A percentile compares a stretch with the other conserved stretches of the same genome.
Conservation (phyloP, 2,113 vertebrate genomes). For the Nettapus auritus region DNA sequence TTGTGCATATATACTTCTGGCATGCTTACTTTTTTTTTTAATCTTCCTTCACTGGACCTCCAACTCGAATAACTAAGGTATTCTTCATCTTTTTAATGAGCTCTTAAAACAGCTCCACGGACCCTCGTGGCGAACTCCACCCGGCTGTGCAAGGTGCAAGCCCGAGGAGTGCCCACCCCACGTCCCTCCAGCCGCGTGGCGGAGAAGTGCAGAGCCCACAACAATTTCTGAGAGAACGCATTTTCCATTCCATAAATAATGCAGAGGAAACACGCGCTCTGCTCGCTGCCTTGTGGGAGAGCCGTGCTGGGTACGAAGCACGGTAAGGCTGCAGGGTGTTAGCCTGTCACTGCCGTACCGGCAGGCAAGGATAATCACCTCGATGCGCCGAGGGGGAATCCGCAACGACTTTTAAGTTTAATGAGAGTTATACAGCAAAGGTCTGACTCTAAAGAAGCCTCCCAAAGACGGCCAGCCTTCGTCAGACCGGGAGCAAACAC, state of each 20-base stretch:
- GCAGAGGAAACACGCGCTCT: conserved; percentile 40
- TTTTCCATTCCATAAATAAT: conserved; percentile 67
- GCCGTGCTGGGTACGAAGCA: neutral
- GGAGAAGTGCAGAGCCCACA: conserved; percentile 31
- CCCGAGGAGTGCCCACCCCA: neutral
- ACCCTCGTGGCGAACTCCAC: neutral
- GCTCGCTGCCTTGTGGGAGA: conserved; percentile 43
- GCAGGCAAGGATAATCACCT: conserved; percentile 57
- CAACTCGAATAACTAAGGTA: neutral
- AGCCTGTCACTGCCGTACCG: conserved; percentile 28
- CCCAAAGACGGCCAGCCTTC: neutral
- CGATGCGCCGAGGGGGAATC: neutral
- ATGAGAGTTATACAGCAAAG: conserved; percentile 7
- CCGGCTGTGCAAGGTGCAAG: neutral
- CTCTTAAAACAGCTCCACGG: neutral
- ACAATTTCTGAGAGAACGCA: conserved; percentile 48
- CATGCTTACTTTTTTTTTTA: neutral
- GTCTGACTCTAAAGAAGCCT: neutral
- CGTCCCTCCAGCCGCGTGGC: neutral
- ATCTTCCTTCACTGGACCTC: neutral
- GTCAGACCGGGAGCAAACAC: neutral
- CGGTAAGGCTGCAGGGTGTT: conserved; percentile 31
- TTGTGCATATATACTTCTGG: accelerated
- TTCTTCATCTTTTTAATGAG: neutral
- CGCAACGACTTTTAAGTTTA: neutral